These are phyloP conservation scores for Corvus cornix DNA, from an alignment of 2,113 vertebrate genomes.

Conservation along the genomic window DNA sequence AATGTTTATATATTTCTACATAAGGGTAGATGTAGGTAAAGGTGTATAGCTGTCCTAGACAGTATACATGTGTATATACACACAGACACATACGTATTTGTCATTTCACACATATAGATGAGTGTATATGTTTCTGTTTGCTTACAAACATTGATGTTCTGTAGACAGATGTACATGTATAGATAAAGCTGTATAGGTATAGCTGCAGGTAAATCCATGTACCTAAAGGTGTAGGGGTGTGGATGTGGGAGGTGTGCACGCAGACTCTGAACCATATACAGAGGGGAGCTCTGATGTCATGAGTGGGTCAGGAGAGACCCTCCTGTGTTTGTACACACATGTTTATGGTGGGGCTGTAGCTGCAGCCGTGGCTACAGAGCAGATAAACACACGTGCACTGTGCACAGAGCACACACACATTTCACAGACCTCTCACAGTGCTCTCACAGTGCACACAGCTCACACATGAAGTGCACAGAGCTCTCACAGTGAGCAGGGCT, in stretches of 20 bases:
- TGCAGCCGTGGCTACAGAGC: background rate
- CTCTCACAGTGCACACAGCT: no score
- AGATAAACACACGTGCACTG: background rate
- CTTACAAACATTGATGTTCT: background rate
- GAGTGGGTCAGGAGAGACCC: no score
- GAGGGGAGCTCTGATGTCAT: background rate
- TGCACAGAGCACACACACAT: background rate
- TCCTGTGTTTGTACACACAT: fast-evolving
- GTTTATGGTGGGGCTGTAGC: background rate
- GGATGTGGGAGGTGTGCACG: background rate
- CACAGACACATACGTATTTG: background rate
- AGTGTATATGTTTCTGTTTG: background rate
- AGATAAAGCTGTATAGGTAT: background rate
- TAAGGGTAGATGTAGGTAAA: background rate
- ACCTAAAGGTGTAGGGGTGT: background rate
- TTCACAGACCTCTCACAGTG: background rate
- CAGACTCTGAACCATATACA: no score
- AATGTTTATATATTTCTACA: background rate
- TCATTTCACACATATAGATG: background rate
- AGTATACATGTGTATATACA: background rate
- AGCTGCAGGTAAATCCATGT: background rate
- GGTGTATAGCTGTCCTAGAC: background rate
- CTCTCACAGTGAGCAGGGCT: background rate
- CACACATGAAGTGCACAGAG: background rate
- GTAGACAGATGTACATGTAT: background rate